Evolutionary conservation across 1,140 invertebrate species (phyloP), one percentile per base, ranked within the genome.

Genomic region (Cylas formicarius): DNA sequence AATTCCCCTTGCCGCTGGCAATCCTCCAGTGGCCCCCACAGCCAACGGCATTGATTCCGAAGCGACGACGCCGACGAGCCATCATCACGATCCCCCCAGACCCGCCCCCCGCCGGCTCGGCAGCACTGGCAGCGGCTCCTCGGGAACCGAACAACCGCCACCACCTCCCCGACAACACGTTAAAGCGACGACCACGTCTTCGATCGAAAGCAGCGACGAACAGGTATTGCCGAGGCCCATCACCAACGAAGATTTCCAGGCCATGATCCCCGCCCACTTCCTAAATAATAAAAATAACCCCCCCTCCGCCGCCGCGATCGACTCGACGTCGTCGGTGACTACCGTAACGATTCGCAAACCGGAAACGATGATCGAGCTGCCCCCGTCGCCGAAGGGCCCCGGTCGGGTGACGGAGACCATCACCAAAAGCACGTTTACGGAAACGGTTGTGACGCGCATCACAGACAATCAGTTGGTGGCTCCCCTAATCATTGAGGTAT

Each of bases 361-460:
- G 42, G 72, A 78, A 58, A 72, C 78, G 57, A 68, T 74, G 61
- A 72, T 78, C 55, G 75, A 77, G 57, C 82, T 91, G 57, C 88
- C 86, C 48, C 86, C 88, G 52, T 74, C 86, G 35, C 86, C 88
- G 34, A 85, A 80, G 40, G 76, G 81, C 43, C 74, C 87, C 57
- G 90, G 89, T 63, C 78, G 78, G 72, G 82, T 88, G 71, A 91
- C 87, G 55, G 90, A 93, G 74, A 87, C 82, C 65, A 87, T 92
- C 73, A 91, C 88, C 63, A 91, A 90, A 77, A 90, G 87, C 61
- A 92, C 88, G 40, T 84, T 90, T 70, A 92, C 89, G 55, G 90
- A 93, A 74, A 93, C 89, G 31, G 87, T 89, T 51, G 88, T 92
- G 65, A 93, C 89, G 49, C 75, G 90, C 55, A 79, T 92, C 66